Evolutionary conservation across 2,888 invertebrate genomes (phyloP).

Genomic region (Tanytarsus gracilentus): DNA sequence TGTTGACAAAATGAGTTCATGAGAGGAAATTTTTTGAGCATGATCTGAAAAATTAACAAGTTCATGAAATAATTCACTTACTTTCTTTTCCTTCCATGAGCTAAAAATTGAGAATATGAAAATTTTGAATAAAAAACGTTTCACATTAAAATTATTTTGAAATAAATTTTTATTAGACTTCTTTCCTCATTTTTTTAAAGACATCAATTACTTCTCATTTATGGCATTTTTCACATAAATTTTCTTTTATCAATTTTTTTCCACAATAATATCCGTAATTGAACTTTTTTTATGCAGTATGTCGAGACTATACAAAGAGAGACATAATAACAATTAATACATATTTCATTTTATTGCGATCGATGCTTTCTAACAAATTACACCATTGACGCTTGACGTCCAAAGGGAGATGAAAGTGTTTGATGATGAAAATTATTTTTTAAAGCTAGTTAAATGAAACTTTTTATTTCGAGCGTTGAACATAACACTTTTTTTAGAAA

Average conservation of each 20-base stretch:
- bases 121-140: neutral
- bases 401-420: no score
- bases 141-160: neutral
- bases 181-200: neutral
- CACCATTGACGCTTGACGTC: no score
- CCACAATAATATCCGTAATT: conserved; percentile 12
- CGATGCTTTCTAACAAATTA: no score
- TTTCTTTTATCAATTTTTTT: neutral
- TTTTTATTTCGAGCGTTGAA: no score
- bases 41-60: neutral
- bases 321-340: neutral
- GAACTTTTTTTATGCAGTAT: neutral
- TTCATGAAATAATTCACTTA: no score
- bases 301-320: neutral
- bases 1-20: no score
- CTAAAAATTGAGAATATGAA: neutral
- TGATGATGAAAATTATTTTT: no score
- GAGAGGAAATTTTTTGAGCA: no score
- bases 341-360: neutral
- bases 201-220: conserved; percentile 17
- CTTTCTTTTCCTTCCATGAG: no score
- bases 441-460: no score
- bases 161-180: conserved; percentile 18
- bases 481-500: no score
- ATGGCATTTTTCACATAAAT: conserved; percentile 11